A percentile compares a stretch with the other conserved stretches of the same genome.
phyloP scores from a whole-genome alignment of 2,888 invertebrate genomes.

The Microplitis deprimator region DNA sequence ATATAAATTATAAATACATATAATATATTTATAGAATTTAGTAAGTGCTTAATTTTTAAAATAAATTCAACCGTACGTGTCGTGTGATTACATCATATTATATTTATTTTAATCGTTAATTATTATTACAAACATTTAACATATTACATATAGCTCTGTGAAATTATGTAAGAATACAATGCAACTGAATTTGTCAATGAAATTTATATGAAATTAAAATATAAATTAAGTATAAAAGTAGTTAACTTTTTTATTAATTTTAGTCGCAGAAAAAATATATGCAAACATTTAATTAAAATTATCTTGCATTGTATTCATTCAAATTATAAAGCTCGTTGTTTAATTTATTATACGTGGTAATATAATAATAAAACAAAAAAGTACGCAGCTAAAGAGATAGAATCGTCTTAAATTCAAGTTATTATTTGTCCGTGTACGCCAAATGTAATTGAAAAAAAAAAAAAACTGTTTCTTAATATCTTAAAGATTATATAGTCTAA shows the following conservation, averaged over 20 bases:
- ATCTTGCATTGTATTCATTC: neutral
- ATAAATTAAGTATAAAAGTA: neutral
- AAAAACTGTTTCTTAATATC: neutral
- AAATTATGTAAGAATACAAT: neutral
- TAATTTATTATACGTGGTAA: neutral
- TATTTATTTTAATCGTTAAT: neutral
- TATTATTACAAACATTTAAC: neutral
- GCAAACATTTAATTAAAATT: neutral
- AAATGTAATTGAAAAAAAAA: neutral
- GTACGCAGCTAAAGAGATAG: neutral
- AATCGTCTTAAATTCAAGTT: neutral
- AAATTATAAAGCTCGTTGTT: neutral
- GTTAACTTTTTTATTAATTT: neutral
- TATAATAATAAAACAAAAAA: neutral
- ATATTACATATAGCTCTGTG: neutral
- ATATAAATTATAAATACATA: too few species aligned
- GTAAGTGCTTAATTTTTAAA: too few species aligned
- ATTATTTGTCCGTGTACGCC: constrained; percentile 1
- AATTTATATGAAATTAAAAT: neutral
- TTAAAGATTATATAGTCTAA: neutral
- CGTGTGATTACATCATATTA: neutral
- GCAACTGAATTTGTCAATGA: neutral
- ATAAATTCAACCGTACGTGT: neutral
- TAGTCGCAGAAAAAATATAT: neutral
- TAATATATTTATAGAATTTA: too few species aligned